A percentile compares a stretch with the other conserved stretches of the same genome.
Conservation (phyloP, 2,113 vertebrate genomes). For the Marmota monax region DNA sequence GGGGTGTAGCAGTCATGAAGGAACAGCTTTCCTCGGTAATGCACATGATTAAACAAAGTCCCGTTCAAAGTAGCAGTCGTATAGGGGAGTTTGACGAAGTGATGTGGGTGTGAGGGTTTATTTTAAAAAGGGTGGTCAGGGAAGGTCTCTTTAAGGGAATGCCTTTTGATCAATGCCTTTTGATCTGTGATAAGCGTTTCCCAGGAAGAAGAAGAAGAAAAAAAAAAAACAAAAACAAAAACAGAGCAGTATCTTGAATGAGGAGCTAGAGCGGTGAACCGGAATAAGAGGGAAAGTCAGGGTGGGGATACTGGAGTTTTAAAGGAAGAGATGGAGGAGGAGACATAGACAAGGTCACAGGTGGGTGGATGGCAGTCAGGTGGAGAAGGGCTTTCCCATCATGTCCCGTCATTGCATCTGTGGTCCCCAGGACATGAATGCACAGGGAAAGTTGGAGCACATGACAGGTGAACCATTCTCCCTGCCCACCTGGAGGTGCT, state of each 20-base stretch:
- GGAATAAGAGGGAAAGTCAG: background rate
- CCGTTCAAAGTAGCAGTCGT: background rate
- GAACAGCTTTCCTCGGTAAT: background rate
- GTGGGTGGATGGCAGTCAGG: background rate
- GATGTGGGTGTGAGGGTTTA: background rate
- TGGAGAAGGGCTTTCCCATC: background rate
- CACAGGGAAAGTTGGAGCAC: background rate
- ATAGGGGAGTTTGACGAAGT: background rate
- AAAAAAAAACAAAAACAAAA: background rate
- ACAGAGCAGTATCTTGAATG: background rate
- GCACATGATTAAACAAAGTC: background rate
- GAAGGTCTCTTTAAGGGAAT: background rate
- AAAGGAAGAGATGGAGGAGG: background rate
- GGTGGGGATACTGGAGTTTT: background rate
- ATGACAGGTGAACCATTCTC: background rate
- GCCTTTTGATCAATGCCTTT: background rate
- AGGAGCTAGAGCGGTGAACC: background rate
- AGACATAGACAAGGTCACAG: background rate
- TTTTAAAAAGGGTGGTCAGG: background rate
- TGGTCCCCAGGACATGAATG: background rate
- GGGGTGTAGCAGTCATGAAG: background rate
- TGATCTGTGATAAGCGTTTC: background rate
- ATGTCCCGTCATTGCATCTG: background rate
- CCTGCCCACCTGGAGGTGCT: background rate
- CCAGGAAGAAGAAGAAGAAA: background rate